Conservation (phyloP, 1,140 invertebrate species). For the Bombus sylvicola region DNA sequence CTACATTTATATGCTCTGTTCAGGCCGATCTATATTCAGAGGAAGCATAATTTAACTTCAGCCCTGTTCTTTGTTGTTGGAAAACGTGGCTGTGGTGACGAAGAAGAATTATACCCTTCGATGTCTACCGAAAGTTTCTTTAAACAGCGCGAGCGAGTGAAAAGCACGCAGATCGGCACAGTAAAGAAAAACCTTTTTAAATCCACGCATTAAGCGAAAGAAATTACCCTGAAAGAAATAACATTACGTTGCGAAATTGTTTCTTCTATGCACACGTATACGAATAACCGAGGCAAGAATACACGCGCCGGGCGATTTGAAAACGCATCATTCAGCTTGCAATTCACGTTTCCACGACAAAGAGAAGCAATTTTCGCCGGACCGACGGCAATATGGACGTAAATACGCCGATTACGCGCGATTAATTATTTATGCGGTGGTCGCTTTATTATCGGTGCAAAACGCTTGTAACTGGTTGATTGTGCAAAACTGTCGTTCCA, state of each 20-base stretch:
- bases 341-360: conserved; percentile 55
- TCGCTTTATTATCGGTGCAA: conserved; percentile 37
- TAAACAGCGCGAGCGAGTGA: not conserved
- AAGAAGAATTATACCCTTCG: conserved; percentile 38
- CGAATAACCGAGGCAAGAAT: not conserved
- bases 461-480: conserved; percentile 39
- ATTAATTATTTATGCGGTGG: conserved; percentile 62
- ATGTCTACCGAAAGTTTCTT: not conserved
- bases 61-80: conserved; percentile 31
- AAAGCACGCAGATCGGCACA: too few species aligned
- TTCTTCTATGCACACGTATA: not conserved
- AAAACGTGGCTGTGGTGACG: not conserved
- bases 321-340: conserved; percentile 17
- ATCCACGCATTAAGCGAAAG: not conserved
- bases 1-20: conserved; percentile 47
- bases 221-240: not conserved
- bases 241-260: not conserved
- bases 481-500: conserved; percentile 12
- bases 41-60: conserved; percentile 46
- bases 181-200: not conserved
- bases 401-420: conserved; percentile 55
- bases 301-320: conserved; percentile 25
- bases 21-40: conserved; percentile 48
- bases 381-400: conserved; percentile 18
- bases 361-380: conserved; percentile 53